A percentile compares a stretch with the other conserved stretches of the same genome.
Conservation (phyloP, 2,797 vertebrate species). For the Botia almorhae region DNA sequence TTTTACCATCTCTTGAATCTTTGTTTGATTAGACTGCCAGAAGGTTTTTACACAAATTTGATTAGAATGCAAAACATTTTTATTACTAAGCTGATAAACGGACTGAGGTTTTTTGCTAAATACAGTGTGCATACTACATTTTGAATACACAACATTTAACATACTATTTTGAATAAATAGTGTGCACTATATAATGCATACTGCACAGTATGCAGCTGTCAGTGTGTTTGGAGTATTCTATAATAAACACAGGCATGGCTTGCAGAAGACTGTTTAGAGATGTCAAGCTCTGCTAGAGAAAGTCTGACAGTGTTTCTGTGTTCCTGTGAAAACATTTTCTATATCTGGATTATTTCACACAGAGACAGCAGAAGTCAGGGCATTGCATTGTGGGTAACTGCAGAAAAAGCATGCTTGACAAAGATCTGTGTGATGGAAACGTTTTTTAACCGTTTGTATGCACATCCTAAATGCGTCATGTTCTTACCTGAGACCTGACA, state of each 20-base stretch:
- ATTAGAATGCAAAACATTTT: too few relatives aligned
- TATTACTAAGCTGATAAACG: too few relatives aligned
- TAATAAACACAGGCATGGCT: not conserved
- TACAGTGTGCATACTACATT: not conserved
- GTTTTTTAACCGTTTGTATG: not conserved
- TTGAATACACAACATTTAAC: not conserved
- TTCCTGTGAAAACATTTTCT: conserved; percentile 14
- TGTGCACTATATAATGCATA: not conserved
- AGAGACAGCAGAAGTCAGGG: not conserved
- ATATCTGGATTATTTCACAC: conserved; percentile 6
- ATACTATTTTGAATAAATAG: not conserved
- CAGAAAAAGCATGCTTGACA: not conserved
- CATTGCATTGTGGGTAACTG: conserved; percentile 8
- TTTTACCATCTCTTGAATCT: too few relatives aligned
- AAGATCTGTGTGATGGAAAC: not conserved
- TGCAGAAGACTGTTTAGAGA: not conserved
- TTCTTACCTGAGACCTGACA: not conserved
- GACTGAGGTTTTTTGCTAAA: not conserved
- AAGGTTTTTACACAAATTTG: too few relatives aligned
- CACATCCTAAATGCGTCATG: not conserved
- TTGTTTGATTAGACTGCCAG: not conserved
- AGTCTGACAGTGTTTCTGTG: conserved; percentile 5
- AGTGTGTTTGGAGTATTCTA: not conserved
- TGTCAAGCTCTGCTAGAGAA: not conserved
- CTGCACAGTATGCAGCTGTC: not conserved